phyloP scores from a whole-genome alignment of 2,888 invertebrate species.

The Nymphalis polychloros region DNA sequence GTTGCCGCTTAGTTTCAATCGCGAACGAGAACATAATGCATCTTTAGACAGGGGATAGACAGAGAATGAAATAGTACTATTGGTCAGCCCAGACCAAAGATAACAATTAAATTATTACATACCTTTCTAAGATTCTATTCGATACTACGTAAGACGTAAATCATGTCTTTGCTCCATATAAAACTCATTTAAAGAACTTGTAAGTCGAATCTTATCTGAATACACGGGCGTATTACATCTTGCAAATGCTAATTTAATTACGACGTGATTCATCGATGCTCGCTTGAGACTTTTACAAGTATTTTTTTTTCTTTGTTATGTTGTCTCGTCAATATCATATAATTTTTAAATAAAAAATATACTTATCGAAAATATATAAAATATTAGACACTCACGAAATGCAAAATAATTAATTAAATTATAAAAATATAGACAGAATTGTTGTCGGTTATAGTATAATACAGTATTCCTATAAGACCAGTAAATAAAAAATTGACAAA shows the following conservation, averaged over 20 bases:
- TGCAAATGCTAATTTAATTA: constrained; percentile 10
- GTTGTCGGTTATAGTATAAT: too few relatives aligned
- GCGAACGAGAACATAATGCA: constrained; percentile 30
- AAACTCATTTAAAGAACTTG: neutral
- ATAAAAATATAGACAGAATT: too few relatives aligned
- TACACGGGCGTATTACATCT: constrained; percentile 4
- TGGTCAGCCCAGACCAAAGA: constrained; percentile 15
- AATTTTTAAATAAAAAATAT: neutral
- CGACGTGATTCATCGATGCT: constrained; percentile 14
- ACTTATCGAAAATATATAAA: neutral
- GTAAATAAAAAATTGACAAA: too few relatives aligned
- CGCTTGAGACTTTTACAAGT: constrained; percentile 1
- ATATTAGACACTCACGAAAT: too few relatives aligned
- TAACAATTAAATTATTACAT: constrained; percentile 17
- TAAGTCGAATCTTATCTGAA: neutral
- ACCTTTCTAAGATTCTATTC: neutral
- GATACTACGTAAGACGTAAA: neutral
- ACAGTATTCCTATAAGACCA: too few relatives aligned
- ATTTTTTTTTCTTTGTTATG: neutral
- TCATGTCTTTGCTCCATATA: neutral
- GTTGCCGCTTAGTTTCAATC: constrained; percentile 36
- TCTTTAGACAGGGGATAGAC: constrained; percentile 29
- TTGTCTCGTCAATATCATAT: neutral
- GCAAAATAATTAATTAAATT: too few relatives aligned
- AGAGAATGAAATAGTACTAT: constrained; percentile 25